phyloP scores from a whole-genome alignment of 2,113 vertebrate species.

The Falcunculus frontatus region DNA sequence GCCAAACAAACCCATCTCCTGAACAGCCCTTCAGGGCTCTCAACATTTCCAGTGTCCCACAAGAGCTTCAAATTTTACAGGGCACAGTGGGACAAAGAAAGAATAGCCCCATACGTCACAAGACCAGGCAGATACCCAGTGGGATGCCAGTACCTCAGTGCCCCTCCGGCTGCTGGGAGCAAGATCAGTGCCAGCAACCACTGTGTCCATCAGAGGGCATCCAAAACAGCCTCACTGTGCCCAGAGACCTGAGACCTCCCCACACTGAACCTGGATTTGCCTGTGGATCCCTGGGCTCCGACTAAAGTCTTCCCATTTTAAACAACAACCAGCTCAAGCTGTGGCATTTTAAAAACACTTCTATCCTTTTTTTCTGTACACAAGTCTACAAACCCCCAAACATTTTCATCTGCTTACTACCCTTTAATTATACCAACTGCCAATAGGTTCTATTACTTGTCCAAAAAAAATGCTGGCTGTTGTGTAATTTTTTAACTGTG shows the following conservation, averaged over 20 bases:
- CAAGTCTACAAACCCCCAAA: constrained; percentile 9
- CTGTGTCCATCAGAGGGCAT: neutral
- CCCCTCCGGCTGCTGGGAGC: neutral
- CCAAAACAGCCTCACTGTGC: neutral
- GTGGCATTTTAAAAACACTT: neutral
- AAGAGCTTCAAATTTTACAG: neutral
- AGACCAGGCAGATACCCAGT: neutral
- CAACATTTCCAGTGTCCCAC: neutral
- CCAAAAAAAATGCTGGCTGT: constrained; percentile 63
- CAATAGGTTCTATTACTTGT: constrained; percentile 30
- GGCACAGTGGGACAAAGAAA: neutral
- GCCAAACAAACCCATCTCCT: neutral
- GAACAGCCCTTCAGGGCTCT: neutral
- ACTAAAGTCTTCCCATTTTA: neutral
- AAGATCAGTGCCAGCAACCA: neutral
- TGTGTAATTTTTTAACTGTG: constrained; percentile 51
- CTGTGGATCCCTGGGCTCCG: neutral
- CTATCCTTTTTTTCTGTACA: neutral
- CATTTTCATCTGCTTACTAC: constrained; percentile 59
- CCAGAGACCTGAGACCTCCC: neutral
- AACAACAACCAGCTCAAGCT: neutral
- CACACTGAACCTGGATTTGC: neutral
- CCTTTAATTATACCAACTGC: constrained; percentile 70
- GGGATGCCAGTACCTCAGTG: neutral
- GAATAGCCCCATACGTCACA: neutral